phyloP scores from a whole-genome alignment of 2,113 vertebrate genomes.

The Phrynocephalus versicolor region DNA sequence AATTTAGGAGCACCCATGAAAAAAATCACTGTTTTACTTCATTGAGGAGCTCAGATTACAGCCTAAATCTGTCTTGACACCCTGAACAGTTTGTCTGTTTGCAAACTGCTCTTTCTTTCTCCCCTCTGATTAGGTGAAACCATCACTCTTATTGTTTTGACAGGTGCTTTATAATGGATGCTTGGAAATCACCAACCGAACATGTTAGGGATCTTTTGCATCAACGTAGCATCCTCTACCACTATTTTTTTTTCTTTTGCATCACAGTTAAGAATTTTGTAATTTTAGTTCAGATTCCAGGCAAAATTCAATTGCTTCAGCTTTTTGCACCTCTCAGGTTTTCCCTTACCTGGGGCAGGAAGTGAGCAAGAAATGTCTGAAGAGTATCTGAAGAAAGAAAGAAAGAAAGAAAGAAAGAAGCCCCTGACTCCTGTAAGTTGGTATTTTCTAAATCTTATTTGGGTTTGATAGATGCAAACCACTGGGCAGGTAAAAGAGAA shows the following conservation, averaged over 20 bases:
- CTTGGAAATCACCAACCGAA: conserved; percentile 46
- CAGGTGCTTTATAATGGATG: conserved; percentile 62
- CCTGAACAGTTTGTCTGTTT: conserved; percentile 22
- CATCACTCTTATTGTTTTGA: conserved; percentile 62
- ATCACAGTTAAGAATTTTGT: conserved; percentile 59
- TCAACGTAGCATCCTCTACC: conserved; percentile 44
- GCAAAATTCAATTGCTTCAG: conserved; percentile 69
- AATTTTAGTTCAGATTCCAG: conserved; percentile 77
- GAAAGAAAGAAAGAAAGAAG: conserved; percentile 22
- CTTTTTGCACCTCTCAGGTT: conserved; percentile 72
- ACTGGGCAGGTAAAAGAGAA: neutral
- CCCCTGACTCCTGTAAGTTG: conserved; percentile 33
- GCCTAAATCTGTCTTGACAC: neutral
- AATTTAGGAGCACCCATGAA: conserved; percentile 3
- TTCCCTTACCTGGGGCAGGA: conserved; percentile 58
- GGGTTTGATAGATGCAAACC: neutral
- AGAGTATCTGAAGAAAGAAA: conserved; percentile 55
- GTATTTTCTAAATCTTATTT: neutral
- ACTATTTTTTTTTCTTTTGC: conserved; percentile 67
- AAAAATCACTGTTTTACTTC: neutral
- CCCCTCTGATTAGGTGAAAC: conserved; percentile 49
- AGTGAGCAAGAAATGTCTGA: conserved; percentile 56
- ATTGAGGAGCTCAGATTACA: conserved; percentile 26
- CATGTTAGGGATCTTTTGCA: conserved; percentile 44
- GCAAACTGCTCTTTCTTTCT: conserved; percentile 4